Evolutionary conservation across 2,113 vertebrate species (phyloP).

Genomic region (Cyprinodon variegatus): DNA sequence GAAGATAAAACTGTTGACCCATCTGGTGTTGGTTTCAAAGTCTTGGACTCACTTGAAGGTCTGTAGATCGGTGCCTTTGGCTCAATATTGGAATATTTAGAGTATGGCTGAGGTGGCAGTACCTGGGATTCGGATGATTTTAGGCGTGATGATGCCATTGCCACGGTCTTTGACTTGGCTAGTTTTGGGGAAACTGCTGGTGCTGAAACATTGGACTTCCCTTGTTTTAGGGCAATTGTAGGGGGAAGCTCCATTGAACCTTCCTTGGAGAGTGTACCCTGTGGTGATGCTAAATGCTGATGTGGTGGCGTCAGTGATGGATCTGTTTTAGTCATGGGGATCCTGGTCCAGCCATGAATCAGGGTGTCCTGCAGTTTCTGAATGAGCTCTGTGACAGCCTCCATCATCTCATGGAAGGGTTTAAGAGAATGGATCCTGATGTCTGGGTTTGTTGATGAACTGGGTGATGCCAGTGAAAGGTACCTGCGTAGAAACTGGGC

Average conservation of each 20-base stretch:
- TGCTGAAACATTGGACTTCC: neutral
- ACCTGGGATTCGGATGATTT: neutral
- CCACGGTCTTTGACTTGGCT: neutral
- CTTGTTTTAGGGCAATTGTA: neutral
- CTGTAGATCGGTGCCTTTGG: neutral
- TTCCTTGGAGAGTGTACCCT: neutral
- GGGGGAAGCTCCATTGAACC: neutral
- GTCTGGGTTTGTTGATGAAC: neutral
- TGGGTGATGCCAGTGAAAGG: neutral
- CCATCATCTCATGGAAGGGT: neutral
- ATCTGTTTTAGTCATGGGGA: neutral
- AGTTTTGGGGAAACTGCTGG: neutral
- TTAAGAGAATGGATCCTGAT: neutral
- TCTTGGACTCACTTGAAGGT: neutral
- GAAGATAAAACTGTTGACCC: neutral
- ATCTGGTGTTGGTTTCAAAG: neutral
- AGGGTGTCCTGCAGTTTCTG: slow-evolving; percentile 9
- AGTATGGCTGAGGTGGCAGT: neutral
- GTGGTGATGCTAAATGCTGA: neutral
- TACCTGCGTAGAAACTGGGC: neutral
- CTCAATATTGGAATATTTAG: neutral
- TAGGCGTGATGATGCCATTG: neutral
- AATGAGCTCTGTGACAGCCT: neutral
- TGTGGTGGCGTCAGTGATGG: neutral
- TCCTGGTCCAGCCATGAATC: slow-evolving; percentile 1